phyloP scores from a whole-genome alignment of 2,888 invertebrate species.

The Eledone cirrhosa region DNA sequence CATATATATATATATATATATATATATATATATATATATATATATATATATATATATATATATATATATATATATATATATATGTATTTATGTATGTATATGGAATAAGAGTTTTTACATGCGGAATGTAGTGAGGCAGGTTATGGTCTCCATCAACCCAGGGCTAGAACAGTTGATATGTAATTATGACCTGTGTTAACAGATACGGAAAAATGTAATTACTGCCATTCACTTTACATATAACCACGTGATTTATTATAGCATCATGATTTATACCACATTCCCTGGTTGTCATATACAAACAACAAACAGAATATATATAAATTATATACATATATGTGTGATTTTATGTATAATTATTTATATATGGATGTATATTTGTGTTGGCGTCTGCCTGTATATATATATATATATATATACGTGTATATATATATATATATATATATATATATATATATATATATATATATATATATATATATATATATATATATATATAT shows the following conservation, averaged over 20 bases:
- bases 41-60: not conserved
- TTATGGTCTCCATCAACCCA: no score
- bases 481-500: slow-evolving; percentile 6
- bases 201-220: no score
- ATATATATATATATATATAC: not conserved
- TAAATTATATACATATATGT: not conserved
- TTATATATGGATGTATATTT: not conserved
- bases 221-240: no score
- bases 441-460: not conserved
- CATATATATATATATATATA: not conserved
- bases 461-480: not conserved
- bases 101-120: no score
- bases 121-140: no score
- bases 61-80: not conserved
- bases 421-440: not conserved
- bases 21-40: not conserved
- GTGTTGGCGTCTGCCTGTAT: not conserved
- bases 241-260: no score
- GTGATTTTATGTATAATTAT: not conserved
- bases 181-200: no score
- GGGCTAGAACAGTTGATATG: no score
- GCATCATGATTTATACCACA: no score
- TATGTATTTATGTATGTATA: not conserved
- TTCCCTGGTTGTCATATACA: no score
- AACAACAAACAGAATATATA: not conserved